phyloP scores from a whole-genome alignment of 2,797 vertebrate genomes.

The Darevskia mixta region DNA sequence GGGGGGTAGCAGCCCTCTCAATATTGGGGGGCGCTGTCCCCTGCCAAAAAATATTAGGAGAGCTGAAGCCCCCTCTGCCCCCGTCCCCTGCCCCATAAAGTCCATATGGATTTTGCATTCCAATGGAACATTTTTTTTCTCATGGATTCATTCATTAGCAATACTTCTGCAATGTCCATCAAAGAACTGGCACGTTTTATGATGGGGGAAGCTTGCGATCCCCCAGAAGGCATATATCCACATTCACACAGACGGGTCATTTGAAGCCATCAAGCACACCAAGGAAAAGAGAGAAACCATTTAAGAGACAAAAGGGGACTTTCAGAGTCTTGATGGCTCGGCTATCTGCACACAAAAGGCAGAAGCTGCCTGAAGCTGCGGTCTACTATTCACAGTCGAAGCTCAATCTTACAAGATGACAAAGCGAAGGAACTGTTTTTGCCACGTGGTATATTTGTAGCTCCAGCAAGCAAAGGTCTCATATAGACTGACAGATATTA shows the following conservation, averaged over 20 bases:
- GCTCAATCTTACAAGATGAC: not conserved
- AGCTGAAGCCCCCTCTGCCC: too few relatives aligned
- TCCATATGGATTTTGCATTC: not conserved
- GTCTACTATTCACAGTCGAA: slow-evolving; percentile 14
- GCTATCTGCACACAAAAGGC: slow-evolving; percentile 35
- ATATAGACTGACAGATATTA: not conserved
- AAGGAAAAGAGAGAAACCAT: not conserved
- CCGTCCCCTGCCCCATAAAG: not conserved
- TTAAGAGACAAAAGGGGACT: slow-evolving; percentile 35
- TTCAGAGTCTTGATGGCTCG: slow-evolving; percentile 22
- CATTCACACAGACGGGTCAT: slow-evolving; percentile 9
- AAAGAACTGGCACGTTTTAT: not conserved
- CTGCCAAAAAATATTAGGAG: too few relatives aligned
- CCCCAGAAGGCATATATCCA: slow-evolving; percentile 9
- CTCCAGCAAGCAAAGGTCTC: not conserved
- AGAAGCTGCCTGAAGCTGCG: slow-evolving; percentile 3
- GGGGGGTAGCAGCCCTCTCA: too few relatives aligned
- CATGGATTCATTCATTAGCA: not conserved
- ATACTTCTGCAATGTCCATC: not conserved
- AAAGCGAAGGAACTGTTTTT: not conserved
- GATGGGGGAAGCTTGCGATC: not conserved
- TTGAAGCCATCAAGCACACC: slow-evolving; percentile 23
- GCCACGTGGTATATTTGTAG: not conserved
- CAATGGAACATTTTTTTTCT: not conserved
- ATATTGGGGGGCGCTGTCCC: too few relatives aligned